Evolutionary conservation across 2,113 vertebrate species (phyloP).

Genomic region (Peromyscus leucopus): DNA sequence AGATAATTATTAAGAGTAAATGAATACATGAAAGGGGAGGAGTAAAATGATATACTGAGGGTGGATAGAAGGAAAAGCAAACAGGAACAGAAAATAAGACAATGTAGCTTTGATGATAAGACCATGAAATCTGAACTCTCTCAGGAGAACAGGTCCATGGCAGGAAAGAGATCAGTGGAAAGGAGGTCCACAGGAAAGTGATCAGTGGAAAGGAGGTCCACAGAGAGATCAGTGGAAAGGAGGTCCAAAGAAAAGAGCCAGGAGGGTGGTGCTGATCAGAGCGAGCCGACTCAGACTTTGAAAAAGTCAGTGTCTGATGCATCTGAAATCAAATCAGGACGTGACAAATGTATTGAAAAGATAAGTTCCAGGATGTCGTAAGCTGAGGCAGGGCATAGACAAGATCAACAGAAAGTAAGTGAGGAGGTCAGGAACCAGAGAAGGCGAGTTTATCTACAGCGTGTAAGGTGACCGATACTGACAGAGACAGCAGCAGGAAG

Average conservation of each 20-base stretch:
- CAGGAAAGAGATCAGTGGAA: not conserved
- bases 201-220: not conserved
- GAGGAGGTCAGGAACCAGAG: not conserved
- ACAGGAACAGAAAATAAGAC: not conserved
- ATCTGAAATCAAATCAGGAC: not conserved
- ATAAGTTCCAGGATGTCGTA: not conserved
- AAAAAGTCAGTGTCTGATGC: not conserved
- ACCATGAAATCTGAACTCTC: not conserved
- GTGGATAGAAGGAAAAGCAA: not conserved
- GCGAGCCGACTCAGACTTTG: not conserved
- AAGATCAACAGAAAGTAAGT: not conserved
- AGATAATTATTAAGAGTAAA: not conserved
- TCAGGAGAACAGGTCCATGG: not conserved
- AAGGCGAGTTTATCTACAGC: not conserved
- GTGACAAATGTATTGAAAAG: not conserved
- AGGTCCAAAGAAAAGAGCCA: not conserved
- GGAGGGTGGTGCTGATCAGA: not conserved
- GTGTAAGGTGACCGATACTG: not conserved
- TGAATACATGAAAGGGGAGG: not conserved
- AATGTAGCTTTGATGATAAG: not conserved
- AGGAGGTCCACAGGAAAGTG: no score
- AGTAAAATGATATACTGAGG: no score
- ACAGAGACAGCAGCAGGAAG: not conserved
- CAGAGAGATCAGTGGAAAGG: not conserved
- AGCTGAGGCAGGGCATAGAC: not conserved